Base-by-base conservation (phyloP, 2,888 invertebrate species). In the Euplagia quadripunctaria region DNA sequence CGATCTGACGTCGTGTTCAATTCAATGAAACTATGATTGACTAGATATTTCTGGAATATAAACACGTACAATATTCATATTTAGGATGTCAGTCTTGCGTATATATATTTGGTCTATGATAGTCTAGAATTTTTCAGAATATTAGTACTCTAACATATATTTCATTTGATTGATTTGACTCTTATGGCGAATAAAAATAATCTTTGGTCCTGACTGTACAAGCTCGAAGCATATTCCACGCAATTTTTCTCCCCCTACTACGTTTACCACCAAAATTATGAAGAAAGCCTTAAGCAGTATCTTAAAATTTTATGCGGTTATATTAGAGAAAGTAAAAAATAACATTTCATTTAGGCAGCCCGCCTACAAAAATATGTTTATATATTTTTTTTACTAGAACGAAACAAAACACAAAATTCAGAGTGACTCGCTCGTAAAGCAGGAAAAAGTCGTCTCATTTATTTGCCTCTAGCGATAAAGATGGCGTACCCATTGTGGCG, bases 401-500 rank as follows among this genome's bases (percentile, higher is more conserved):
- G 85, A 87, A 90, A 89, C 86, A 86, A 87, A 90, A 89, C 86
- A 89, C 83, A 83, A 86, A 88, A 88, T 87, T 89, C 85, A 82
- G 86, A 87, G 86, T 86, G 89, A 89, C 88, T 90, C 81, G 84
- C 85, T 88, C 87, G 86, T 88, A 89, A 89, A 91, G 84, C 85
- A 90, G 88, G 88, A 91, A 93, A 92, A 93, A 91, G 88, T 91
- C 88, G 86, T 90, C 89, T 90, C 91, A 91, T 94, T 94, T 93
- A 94, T 94, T 94, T 93, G 82, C 89, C 90, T 91, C 87, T 88
- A 88, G 90, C 91, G 94, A 94, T 94, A 94, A 93, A 91, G 88
- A 86, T 81, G 86, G 87, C 81, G 85, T 83, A 85, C 83, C 86
- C 86, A 91, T 92, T 93, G 93, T 93, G 87, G 87, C 82, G 83